phyloP scores from a whole-genome alignment of 1,140 invertebrate genomes.

The Laodelphax striatellus region DNA sequence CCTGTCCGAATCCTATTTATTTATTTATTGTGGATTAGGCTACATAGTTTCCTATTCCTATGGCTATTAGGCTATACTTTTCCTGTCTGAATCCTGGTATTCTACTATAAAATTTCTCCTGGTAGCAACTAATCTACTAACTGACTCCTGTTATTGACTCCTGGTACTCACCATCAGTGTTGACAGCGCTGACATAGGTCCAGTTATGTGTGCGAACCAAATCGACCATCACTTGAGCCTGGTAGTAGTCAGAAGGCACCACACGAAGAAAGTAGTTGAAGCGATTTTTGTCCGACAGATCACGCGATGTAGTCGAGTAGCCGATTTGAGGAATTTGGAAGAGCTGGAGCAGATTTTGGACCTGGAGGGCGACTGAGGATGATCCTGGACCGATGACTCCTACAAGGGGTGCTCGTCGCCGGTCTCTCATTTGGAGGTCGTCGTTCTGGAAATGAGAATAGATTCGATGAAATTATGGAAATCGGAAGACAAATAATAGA shows the following conservation, averaged over 20 bases:
- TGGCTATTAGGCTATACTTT: too few relatives aligned
- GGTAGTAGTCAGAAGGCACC: conserved; percentile 70
- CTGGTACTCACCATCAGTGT: conserved; percentile 56
- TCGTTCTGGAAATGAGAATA: too few relatives aligned
- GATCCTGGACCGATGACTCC: conserved; percentile 60
- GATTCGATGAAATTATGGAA: too few relatives aligned
- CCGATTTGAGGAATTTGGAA: conserved; percentile 42
- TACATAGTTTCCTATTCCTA: too few relatives aligned
- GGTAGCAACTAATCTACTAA: too few relatives aligned
- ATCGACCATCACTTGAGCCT: conserved; percentile 64
- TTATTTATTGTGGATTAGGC: too few relatives aligned
- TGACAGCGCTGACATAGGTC: conserved; percentile 74
- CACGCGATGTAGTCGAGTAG: conserved; percentile 66
- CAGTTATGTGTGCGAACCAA: conserved; percentile 62
- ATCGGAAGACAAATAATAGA: too few relatives aligned
- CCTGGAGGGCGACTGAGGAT: conserved; percentile 53
- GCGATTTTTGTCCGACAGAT: conserved; percentile 63
- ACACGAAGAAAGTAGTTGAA: conserved; percentile 72
- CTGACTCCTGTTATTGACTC: too few relatives aligned
- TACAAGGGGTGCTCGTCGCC: conserved; percentile 40
- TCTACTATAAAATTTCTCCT: too few relatives aligned
- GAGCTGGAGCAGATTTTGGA: conserved; percentile 65
- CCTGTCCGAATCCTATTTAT: too few relatives aligned
- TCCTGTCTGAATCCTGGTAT: too few relatives aligned
- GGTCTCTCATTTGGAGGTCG: neutral